These are phyloP conservation scores for Allobates femoralis DNA, from an alignment of 2,797 vertebrate species.

Conservation along the genomic window DNA sequence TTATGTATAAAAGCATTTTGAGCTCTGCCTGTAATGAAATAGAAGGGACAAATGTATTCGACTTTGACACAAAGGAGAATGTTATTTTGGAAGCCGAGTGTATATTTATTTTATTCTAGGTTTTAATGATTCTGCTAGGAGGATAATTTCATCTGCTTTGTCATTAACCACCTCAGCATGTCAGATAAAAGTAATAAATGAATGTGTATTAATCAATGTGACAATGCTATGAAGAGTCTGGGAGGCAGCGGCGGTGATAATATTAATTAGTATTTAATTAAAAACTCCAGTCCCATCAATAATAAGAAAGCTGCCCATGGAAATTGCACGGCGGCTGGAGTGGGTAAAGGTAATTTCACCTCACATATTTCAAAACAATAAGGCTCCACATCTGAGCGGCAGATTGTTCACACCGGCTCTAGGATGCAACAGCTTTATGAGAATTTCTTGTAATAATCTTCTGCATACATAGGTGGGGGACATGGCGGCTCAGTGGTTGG, in stretches of 20 bases:
- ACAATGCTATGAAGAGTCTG: slow-evolving; percentile 87
- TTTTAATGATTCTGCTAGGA: slow-evolving; percentile 76
- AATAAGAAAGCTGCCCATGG: slow-evolving; percentile 75
- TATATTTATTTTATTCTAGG: slow-evolving; percentile 48
- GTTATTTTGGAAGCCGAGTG: slow-evolving; percentile 61
- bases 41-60: slow-evolving; percentile 77
- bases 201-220: slow-evolving; percentile 93
- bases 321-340: slow-evolving; percentile 72
- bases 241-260: slow-evolving; percentile 87
- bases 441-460: slow-evolving; percentile 15
- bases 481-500: neutral
- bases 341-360: slow-evolving; percentile 40
- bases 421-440: neutral
- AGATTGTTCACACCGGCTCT: neutral
- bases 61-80: slow-evolving; percentile 90
- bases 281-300: slow-evolving; percentile 89
- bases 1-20: slow-evolving; percentile 82
- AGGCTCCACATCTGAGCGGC: neutral
- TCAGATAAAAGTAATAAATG: slow-evolving; percentile 94
- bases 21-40: slow-evolving; percentile 85
- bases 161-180: slow-evolving; percentile 83
- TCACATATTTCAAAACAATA: slow-evolving; percentile 1
- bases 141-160: slow-evolving; percentile 93
- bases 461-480: neutral
- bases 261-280: slow-evolving; percentile 99